phyloP scores from a whole-genome alignment of 2,113 vertebrate genomes.

The Sitta europaea region DNA sequence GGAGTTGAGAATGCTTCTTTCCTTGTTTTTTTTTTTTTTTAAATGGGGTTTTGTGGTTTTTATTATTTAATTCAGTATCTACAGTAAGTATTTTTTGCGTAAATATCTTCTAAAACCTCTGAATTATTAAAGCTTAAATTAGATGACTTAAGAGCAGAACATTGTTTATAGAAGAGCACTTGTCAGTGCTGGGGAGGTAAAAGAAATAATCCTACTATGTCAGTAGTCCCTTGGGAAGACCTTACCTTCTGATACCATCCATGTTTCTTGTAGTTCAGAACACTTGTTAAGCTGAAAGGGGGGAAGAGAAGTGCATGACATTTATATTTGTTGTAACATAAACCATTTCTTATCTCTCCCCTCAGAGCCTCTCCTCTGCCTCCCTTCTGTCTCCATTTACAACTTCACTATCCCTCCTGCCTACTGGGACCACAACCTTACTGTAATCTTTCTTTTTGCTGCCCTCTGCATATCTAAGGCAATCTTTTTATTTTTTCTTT shows the following conservation, averaged over 20 bases:
- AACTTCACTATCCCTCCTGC: constrained; percentile 24
- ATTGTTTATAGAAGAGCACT: not conserved
- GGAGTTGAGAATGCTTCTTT: not conserved
- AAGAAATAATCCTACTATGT: not conserved
- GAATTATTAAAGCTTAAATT: constrained; percentile 16
- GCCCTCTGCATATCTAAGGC: not conserved
- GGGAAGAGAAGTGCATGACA: constrained; percentile 29
- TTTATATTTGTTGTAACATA: constrained; percentile 50
- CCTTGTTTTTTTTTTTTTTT: not conserved
- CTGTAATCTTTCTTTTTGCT: constrained; percentile 26
- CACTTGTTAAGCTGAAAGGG: constrained; percentile 39
- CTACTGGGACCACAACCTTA: constrained; percentile 39
- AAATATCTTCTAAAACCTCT: not conserved
- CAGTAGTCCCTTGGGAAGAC: not conserved
- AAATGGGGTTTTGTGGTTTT: not conserved
- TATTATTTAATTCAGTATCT: not conserved
- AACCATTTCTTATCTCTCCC: constrained; percentile 55
- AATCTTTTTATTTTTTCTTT: not conserved
- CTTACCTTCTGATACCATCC: constrained; percentile 30
- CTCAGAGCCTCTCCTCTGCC: not conserved
- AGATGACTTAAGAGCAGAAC: not conserved
- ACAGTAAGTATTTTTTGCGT: not conserved
- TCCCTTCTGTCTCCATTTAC: constrained; percentile 44
- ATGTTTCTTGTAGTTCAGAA: constrained; percentile 37
- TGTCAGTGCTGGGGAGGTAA: not conserved